These are phyloP conservation scores for Acanthis flammea DNA, from an alignment of 2,797 vertebrate genomes.

Conservation along the genomic window DNA sequence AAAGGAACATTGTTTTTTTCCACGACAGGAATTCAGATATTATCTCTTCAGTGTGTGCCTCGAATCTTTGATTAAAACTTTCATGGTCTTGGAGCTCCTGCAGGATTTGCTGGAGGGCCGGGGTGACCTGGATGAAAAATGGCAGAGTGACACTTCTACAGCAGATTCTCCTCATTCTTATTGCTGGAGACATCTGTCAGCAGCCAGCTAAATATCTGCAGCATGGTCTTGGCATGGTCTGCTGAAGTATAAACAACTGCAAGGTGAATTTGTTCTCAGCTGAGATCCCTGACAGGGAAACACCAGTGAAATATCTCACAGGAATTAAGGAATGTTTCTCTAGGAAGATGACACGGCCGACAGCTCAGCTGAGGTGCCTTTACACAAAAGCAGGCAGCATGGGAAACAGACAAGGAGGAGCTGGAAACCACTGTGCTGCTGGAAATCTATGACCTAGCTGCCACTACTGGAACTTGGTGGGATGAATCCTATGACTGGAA, in stretches of 20 bases:
- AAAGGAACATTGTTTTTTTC: background rate
- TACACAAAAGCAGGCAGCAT: background rate
- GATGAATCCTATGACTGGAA: background rate
- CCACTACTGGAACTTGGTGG: background rate
- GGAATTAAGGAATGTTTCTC: background rate
- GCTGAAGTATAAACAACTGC: background rate
- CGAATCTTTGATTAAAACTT: background rate
- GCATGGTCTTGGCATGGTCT: background rate
- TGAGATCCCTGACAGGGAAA: background rate
- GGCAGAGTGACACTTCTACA: background rate
- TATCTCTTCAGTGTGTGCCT: background rate
- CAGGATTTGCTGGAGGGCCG: background rate
- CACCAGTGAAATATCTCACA: background rate
- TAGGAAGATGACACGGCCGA: accelerated
- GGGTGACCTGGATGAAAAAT: background rate
- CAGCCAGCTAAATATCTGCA: background rate
- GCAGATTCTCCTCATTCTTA: background rate
- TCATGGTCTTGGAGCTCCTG: background rate
- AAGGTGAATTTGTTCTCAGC: background rate
- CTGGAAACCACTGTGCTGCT: background rate
- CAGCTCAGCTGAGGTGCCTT: background rate
- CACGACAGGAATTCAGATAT: background rate
- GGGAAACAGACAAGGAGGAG: background rate
- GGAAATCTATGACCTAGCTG: background rate
- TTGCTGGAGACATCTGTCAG: background rate